Evolutionary conservation across 2,113 vertebrate genomes (phyloP).

Genomic region (Salvator merianae): DNA sequence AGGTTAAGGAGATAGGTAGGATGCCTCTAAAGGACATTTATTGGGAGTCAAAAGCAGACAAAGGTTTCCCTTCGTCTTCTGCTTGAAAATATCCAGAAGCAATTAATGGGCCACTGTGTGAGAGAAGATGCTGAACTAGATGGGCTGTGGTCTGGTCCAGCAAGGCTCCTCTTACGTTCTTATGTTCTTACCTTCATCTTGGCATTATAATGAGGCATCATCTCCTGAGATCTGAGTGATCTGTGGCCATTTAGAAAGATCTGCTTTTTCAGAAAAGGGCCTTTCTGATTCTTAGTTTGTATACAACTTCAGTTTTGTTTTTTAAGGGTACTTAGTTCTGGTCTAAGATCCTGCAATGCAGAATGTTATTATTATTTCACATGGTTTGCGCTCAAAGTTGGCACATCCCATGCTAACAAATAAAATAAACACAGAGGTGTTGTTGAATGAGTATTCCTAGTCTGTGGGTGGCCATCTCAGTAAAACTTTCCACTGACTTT

Average conservation of each 20-base stretch:
- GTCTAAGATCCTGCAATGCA: fast-evolving
- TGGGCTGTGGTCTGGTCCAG: too few species aligned
- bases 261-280: neutral
- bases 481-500: conserved; percentile 55
- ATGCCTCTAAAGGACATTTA: too few species aligned
- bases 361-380: neutral
- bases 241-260: fast-evolving
- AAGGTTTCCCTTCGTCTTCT: too few species aligned
- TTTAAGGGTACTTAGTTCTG: neutral
- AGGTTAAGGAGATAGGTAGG: too few species aligned
- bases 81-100: too few species aligned
- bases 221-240: neutral
- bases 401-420: conserved; percentile 7
- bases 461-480: neutral
- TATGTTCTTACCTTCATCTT: neutral
- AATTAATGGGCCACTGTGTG: too few species aligned
- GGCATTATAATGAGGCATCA: neutral
- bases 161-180: too few species aligned
- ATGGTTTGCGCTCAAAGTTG: neutral
- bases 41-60: too few species aligned
- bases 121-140: too few species aligned
- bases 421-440: neutral
- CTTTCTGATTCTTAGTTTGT: neutral
- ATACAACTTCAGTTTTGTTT: fast-evolving
- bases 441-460: neutral